phyloP scores from a whole-genome alignment of 2,888 invertebrate genomes.

The Spicauda simplicius region DNA sequence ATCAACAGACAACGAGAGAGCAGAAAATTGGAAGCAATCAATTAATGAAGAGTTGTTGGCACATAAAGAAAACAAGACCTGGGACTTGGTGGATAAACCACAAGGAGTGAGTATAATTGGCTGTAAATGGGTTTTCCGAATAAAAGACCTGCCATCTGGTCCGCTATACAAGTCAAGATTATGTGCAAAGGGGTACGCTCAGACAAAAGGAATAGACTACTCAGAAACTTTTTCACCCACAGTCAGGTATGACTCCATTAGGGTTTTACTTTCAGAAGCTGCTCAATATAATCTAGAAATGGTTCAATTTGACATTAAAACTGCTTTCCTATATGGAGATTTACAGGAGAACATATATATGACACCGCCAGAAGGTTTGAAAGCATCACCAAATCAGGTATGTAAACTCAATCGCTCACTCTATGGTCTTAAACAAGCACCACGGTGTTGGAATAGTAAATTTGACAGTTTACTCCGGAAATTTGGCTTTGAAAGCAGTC shows the following conservation, averaged over 20 bases:
- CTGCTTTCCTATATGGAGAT: constrained; percentile 45
- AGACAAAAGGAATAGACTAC: constrained; percentile 41
- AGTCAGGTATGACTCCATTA: constrained; percentile 44
- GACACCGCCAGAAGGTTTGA: constrained; percentile 43
- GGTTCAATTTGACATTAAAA: constrained; percentile 44
- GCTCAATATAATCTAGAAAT: constrained; percentile 40
- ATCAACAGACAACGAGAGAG: not conserved
- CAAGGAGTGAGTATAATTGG: not conserved
- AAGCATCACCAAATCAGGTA: constrained; percentile 17
- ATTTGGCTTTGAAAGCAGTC: constrained; percentile 10
- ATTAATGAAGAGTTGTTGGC: not conserved
- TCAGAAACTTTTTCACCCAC: constrained; percentile 44
- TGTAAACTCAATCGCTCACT: constrained; percentile 40
- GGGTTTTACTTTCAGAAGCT: constrained; percentile 42
- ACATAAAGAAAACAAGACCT: constrained; percentile 5
- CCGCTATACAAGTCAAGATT: not conserved
- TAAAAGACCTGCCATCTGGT: constrained; percentile 2
- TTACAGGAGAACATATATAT: constrained; percentile 43
- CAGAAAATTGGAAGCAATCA: not conserved
- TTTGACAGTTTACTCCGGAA: constrained; percentile 13
- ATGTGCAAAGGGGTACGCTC: constrained; percentile 26
- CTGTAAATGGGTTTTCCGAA: constrained; percentile 7
- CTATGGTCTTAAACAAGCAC: constrained; percentile 20
- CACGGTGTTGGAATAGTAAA: constrained; percentile 18
- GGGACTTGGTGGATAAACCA: constrained; percentile 1